Evolutionary conservation across 2,797 vertebrate genomes (phyloP), one percentile per base, ranked within the genome.

Genomic region (Eremophila alpestris): DNA sequence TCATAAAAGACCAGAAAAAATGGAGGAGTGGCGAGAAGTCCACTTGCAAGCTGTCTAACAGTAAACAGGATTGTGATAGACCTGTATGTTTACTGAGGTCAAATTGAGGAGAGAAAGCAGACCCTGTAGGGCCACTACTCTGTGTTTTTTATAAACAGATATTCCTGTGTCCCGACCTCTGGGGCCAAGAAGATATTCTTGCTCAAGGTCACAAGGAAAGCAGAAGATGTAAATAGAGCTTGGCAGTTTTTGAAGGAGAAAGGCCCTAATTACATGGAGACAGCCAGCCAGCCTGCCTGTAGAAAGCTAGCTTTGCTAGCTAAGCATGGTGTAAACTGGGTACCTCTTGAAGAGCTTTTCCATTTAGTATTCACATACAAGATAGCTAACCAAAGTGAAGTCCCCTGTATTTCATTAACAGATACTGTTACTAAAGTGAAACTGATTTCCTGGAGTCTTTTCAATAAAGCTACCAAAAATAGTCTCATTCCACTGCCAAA

Each of bases 381-480:
- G 77, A 68, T 45, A 91, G 78, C 74, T 76, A 89, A 96, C 64
- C 48, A 63, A 95, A 96, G 48, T 70, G 60, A 89, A 92, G 51
- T 83, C 55, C 58, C 40, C 82, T 94, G 73, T 94, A 95, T 94
- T 95, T 89, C 79, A 91, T 89, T 96, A 95, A 87, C 82, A 96
- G 93, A 94, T 29, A 32, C 90, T 18, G 38, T 89, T 94, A 94
- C 83, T 97, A 95, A 95, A 97, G 87, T 83, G 45, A 96, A 96
- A 95, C 52, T 87, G 26, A 87, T 93, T 97, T 97, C 91, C 95
- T 94, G 78, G 79, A 97, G 95, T 94, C 76, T 94, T 97, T 93
- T 90, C 89, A 94, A 76, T 69, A 94, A 87, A 93, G 16, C 62
- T 97, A 96, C 90, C 76, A 97, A 95, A 97, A 97, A 96, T 97